These are phyloP conservation scores for Seriola dumerili DNA, from an alignment of 2,113 vertebrate species.

Conservation along the genomic window DNA sequence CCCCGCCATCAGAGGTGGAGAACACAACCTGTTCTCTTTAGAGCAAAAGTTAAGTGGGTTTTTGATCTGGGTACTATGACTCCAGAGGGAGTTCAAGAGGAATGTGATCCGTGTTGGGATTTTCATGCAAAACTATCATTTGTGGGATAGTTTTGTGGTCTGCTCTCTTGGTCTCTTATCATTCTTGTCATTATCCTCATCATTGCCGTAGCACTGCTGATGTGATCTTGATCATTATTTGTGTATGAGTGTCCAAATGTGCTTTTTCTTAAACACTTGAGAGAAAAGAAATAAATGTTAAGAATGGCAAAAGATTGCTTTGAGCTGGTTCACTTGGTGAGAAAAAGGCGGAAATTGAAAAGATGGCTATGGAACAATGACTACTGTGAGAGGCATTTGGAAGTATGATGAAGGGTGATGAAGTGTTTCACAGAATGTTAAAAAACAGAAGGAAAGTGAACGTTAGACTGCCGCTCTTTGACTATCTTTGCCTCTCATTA, in stretches of 20 bases:
- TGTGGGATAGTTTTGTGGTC: neutral
- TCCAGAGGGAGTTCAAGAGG: neutral
- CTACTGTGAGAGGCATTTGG: neutral
- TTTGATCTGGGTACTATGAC: neutral
- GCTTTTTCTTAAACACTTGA: neutral
- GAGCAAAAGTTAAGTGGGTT: conserved; percentile 14
- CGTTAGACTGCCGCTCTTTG: conserved; percentile 29
- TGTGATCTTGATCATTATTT: neutral
- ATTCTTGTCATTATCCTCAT: neutral
- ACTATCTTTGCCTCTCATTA: conserved; percentile 41
- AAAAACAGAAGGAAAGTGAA: conserved; percentile 29
- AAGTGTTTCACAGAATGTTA: conserved; percentile 31
- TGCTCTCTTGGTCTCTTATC: neutral
- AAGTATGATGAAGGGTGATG: conserved; percentile 23
- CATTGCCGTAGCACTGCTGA: neutral
- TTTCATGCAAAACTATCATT: neutral
- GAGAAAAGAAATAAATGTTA: neutral
- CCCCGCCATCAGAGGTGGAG: neutral
- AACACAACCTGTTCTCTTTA: conserved; percentile 29
- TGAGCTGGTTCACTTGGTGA: neutral
- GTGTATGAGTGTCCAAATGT: neutral
- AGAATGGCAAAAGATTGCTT: neutral
- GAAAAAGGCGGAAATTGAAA: neutral
- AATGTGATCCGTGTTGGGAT: neutral
- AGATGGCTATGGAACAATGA: neutral